Conservation (phyloP, 2,888 invertebrate species). For the Apotomis turbidana region DNA sequence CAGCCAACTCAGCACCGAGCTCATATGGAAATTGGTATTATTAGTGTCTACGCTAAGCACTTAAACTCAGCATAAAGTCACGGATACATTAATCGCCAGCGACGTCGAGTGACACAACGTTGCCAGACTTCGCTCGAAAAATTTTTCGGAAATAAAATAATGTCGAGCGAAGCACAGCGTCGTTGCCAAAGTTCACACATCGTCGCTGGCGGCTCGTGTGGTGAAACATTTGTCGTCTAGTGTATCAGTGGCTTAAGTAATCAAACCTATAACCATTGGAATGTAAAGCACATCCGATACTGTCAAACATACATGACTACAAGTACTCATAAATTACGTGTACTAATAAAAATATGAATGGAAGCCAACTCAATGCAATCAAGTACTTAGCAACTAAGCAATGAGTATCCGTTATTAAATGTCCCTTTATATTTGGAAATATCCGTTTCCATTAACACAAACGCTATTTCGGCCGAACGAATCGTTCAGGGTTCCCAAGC, state of each 20-base stretch:
- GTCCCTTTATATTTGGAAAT: constrained; percentile 46
- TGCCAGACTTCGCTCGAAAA: too few species aligned
- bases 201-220: too few species aligned
- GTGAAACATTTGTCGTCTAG: too few species aligned
- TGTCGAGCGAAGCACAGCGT: too few species aligned
- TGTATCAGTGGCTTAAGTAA: background rate
- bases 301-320: constrained; percentile 18
- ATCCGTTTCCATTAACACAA: constrained; percentile 52
- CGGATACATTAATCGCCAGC: too few species aligned
- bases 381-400: constrained; percentile 20
- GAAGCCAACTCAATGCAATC: constrained; percentile 18
- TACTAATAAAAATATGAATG: constrained; percentile 12
- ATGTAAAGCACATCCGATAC: constrained; percentile 32
- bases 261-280: constrained; percentile 18
- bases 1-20: background rate
- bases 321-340: constrained; percentile 2
- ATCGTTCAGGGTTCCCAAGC: background rate
- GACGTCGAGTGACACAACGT: too few species aligned
- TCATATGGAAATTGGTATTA: constrained; percentile 8
- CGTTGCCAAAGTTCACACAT: too few species aligned
- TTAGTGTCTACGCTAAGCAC: constrained; percentile 6
- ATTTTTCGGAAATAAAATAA: too few species aligned
- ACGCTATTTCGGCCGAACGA: constrained; percentile 48
- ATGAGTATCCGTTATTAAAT: constrained; percentile 23
- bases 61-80: constrained; percentile 2